Evolutionary conservation across 2,113 vertebrate genomes (phyloP).

Genomic region (Megalops atlanticus): DNA sequence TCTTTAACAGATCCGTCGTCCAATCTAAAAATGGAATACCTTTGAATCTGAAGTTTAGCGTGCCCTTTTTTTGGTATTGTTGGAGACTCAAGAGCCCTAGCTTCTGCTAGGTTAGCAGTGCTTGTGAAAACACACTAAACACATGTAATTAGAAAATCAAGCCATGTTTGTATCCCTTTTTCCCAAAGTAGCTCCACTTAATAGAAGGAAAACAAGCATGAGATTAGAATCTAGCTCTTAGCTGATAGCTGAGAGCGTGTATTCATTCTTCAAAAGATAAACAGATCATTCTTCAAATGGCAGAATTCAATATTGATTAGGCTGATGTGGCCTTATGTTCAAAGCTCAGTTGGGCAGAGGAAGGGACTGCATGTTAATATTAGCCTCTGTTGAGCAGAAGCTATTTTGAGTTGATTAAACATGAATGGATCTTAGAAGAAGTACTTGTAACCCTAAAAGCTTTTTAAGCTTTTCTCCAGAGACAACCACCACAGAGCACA

Average conservation of each 20-base stretch:
- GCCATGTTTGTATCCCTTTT: too few relatives aligned
- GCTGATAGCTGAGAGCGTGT: neutral
- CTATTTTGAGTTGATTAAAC: neutral
- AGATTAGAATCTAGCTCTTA: neutral
- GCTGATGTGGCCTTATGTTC: neutral
- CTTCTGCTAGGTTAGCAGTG: too few relatives aligned
- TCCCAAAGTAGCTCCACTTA: too few relatives aligned
- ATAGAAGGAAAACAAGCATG: neutral
- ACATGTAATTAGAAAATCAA: too few relatives aligned
- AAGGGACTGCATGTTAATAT: neutral
- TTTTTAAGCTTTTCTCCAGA: slow-evolving; percentile 8
- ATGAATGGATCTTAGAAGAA: slow-evolving; percentile 1
- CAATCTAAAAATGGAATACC: too few relatives aligned
- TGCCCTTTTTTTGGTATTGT: too few relatives aligned
- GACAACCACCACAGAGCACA: neutral
- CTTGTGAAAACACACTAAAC: too few relatives aligned
- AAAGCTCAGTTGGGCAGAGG: neutral
- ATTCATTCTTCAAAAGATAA: neutral
- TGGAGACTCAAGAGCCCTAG: too few relatives aligned
- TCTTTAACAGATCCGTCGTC: too few relatives aligned
- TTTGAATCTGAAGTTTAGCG: too few relatives aligned
- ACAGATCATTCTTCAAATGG: too few relatives aligned
- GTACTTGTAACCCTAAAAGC: neutral
- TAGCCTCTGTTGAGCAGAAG: neutral
- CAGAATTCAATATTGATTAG: neutral